Base-by-base conservation (phyloP, 2,113 vertebrate species). In the Misgurnus mizolepis region DNA sequence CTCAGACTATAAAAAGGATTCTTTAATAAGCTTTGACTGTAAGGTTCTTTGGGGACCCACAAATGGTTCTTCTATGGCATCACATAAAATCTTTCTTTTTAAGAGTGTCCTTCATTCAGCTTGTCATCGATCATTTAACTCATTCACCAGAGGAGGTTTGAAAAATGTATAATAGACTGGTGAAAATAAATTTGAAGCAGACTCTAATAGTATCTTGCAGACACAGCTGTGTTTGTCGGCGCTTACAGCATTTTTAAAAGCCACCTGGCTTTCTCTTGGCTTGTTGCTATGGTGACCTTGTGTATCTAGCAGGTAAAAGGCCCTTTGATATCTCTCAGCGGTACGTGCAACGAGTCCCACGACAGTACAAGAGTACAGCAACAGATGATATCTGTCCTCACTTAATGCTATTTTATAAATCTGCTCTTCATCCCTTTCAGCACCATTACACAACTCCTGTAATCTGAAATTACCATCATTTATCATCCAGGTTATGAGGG, bases 401-500 rank as follows among this genome's bases (percentile, higher is more conserved):
- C n/a, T 6, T n/a, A 5, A 50, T 56, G 11, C 18, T 68, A 7
- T 39, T 72, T 43, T 67, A 39, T 50, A 15, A 67, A 66, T 56
- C 68, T 22, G 18, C 40, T 39, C 50, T 11, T 34, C 10, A 65
- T 17, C 22, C 14, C 12, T 67, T 69, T 43, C 27, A 69, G 22
- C 22, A 50, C 10, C 18, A 40, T 56, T 39, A 72, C 2, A 27
- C 15, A 34, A 34, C 27, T 34, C 27, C 4, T 6, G 27, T 40
- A 39, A 56, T 45, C 56, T 74, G 15, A 50, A 64, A 41, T 9
- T 1, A 6, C 34, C 43, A 10, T 56, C 5, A 11, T 6, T 27
- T 22, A 17, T 18, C 22, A n/a, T 22, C 41, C 88, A 96, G 95
- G 95, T 81, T 96, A 96, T 0, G 95, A 95, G 88, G 95, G 95